A percentile compares a stretch with the other conserved stretches of the same genome.
These are phyloP conservation scores for Pegoplata infirma DNA, from an alignment of 2,888 invertebrate species.

Conservation along the genomic window DNA sequence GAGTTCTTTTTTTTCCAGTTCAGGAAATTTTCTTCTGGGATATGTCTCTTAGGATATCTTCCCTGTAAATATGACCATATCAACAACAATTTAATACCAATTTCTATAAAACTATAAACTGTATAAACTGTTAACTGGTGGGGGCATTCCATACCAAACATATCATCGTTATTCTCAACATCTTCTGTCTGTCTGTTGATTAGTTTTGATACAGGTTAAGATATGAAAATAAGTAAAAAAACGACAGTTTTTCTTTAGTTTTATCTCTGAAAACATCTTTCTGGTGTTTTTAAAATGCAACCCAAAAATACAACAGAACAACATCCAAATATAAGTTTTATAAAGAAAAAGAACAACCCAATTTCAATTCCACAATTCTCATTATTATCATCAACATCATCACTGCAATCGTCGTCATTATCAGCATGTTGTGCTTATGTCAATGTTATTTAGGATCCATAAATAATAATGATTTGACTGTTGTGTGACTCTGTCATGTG, in stretches of 20 bases:
- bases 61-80: neutral
- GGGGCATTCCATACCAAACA: constrained; percentile 8
- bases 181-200: constrained; percentile 38
- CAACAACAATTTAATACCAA: constrained; percentile 4
- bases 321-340: neutral
- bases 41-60: no score
- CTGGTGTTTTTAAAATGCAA: constrained; percentile 15
- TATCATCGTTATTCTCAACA: constrained; percentile 28
- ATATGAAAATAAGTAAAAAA: neutral
- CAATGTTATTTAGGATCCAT: constrained; percentile 65
- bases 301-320: neutral
- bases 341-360: constrained; percentile 4
- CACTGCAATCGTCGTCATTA: constrained; percentile 25
- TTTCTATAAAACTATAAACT: constrained; percentile 12
- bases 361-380: constrained; percentile 2
- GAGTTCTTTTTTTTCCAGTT: no score
- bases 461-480: constrained; percentile 65
- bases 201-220: constrained; percentile 54
- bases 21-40: no score
- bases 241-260: constrained; percentile 31
- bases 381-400: constrained; percentile 29
- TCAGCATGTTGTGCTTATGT: constrained; percentile 61
- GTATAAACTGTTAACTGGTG: constrained; percentile 14
- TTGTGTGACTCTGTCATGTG: constrained; percentile 5
- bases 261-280: constrained; percentile 54